Base-by-base conservation (phyloP, 2,888 invertebrate species). In the Cosmorhoe ocellata region DNA sequence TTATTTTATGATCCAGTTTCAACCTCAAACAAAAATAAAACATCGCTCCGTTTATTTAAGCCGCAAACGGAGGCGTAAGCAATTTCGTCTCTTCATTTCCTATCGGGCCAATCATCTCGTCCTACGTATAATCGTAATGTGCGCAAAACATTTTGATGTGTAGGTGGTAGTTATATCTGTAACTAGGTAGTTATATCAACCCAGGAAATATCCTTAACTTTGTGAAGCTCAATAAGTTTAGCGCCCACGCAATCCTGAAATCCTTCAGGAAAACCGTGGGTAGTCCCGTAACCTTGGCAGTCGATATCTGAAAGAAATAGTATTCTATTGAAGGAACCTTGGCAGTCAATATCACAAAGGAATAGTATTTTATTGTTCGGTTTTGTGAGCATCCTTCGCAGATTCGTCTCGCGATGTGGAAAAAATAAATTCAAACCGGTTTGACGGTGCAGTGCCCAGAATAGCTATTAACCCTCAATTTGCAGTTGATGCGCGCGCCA, bases 391-490 rank as follows among this genome's bases (percentile, higher is more conserved):
- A 75, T 72, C 70, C 72, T 77, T 74, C 67, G 63, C 64, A 57
- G 59, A 58, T 61, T 67, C 62, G 64, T 59, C 65, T 66, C 59
- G 63, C 63, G 61, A 58, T 65, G 33, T 52, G 64, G 22, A 71
- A 76, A 78, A 79, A 79, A 74, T 71, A 73, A 72, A 69, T 66
- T 58, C 56, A 66, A 84, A 85, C 88, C 85, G 84, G 87, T 86
- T 71, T 60, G 68, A 63, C 73, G 67, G 69, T 53, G 48, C 47
- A 46, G 11, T 76, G 79, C 76, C 80, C 85, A 78, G 83, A 84
- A 84, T 84, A 75, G 69, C 78, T 78, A 84, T 80, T 80, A 81
- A 79, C 73, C 76, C 78, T 77, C 77, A 74, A 78, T 78, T 76
- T 74, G 73, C 74, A 69, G 71, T 69, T 67, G 74, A 75, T 66